Evolutionary conservation across 2,797 vertebrate species (phyloP).

Genomic region (Heliangelus exortis): DNA sequence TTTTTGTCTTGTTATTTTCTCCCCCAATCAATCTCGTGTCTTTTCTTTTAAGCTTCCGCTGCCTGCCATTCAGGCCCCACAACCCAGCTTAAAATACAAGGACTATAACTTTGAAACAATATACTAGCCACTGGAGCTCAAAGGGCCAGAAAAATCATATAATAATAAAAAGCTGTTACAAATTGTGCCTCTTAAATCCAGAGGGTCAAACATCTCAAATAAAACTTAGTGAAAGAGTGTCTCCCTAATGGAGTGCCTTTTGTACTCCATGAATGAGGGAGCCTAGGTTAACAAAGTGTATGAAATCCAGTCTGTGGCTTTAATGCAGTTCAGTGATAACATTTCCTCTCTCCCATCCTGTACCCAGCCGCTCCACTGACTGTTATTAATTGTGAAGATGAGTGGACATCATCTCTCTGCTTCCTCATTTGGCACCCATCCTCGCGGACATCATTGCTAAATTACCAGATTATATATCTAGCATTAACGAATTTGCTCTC

Average conservation of each 20-base stretch:
- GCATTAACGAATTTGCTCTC: constrained; percentile 76
- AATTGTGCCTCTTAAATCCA: constrained; percentile 76
- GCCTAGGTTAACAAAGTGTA: constrained; percentile 75
- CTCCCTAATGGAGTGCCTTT: constrained; percentile 76
- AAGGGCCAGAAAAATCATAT: constrained; percentile 76
- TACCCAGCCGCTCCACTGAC: constrained; percentile 64
- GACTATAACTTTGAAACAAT: constrained; percentile 74
- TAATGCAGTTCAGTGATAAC: constrained; percentile 76
- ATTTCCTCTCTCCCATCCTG: constrained; percentile 79
- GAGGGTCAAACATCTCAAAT: constrained; percentile 77
- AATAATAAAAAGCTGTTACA: constrained; percentile 79
- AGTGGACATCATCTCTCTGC: constrained; percentile 80
- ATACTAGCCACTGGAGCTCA: constrained; percentile 67
- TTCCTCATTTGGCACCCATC: constrained; percentile 81
- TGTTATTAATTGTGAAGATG: constrained; percentile 81
- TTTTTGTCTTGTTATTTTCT: constrained; percentile 63
- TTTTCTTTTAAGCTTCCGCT: constrained; percentile 67
- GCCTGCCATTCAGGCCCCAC: constrained; percentile 64
- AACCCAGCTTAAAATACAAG: constrained; percentile 64
- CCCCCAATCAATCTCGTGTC: constrained; percentile 58
- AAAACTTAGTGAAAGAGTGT: constrained; percentile 75
- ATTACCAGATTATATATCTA: constrained; percentile 82
- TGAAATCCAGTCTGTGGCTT: constrained; percentile 72
- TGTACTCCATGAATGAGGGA: constrained; percentile 76
- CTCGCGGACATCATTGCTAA: constrained; percentile 78